Evolutionary conservation across 2,797 vertebrate genomes (phyloP), one percentile per base, ranked within the genome.

Genomic region (Peromyscus attwateri): DNA sequence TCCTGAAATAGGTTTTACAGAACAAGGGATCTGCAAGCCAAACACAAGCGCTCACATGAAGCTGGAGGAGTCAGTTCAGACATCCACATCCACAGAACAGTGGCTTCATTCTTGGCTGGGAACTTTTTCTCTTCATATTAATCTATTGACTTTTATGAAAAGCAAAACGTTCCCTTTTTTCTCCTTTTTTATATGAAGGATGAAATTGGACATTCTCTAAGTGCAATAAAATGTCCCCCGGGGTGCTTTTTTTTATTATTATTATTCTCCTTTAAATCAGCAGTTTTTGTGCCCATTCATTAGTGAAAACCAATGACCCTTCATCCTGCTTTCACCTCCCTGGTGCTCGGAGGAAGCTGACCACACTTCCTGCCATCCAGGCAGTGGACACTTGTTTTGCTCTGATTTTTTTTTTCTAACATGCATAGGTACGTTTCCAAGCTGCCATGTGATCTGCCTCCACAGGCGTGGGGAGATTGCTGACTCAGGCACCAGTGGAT

Each of bases 1-100:
- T 98, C 98, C 98, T 98, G 98, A 98, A 98, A 97, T 96, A 98
- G 98, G 91, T 98, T 98, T 98, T 98, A 98, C 98, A 97, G 98
- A 94, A 93, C 98, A 98, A 98, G 98, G 97, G 94, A 93, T 98
- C 97, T 66, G 95, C 95, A 96, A 98, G 98, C 98, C 98, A 99
- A 97, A 97, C 95, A 97, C 98, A 98, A 98, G 97, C 40, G 7
- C 96, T 97, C 92, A 97, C 98, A 98, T 95, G 97, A 98, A 97
- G 92, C 98, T 96, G 43, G 96, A 97, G 83, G 97, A 98, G 96
- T 97, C 95, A 80, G 97, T 97, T 97, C 98, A 96, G 97, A 98
- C 98, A 92, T 95, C 97, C 91, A 97, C 98, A 97, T 96, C 98
- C 97, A 97, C 97, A 97, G 88, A 98, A 97, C 97, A 97, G 97